phyloP scores from a whole-genome alignment of 2,797 vertebrate species.

The Gephyroberyx darwinii region DNA sequence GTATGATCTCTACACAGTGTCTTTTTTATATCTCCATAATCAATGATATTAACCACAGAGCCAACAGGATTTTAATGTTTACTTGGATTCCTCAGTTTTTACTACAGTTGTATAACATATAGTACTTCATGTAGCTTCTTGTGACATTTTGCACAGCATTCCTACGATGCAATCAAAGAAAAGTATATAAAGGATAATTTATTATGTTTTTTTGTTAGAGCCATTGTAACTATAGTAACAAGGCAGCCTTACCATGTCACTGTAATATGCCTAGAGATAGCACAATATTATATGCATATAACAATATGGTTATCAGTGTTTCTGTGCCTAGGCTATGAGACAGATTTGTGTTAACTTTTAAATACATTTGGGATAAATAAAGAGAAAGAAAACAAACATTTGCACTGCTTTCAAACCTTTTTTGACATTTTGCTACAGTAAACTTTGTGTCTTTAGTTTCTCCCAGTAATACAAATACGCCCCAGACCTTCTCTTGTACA shows the following conservation, averaged over 20 bases:
- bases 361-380: slow-evolving; percentile 6
- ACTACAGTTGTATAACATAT: slow-evolving; percentile 24
- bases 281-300: slow-evolving; percentile 27
- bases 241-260: slow-evolving; percentile 60
- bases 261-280: slow-evolving; percentile 42
- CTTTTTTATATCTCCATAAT: slow-evolving; percentile 27
- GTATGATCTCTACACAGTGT: slow-evolving; percentile 23
- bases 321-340: slow-evolving; percentile 22
- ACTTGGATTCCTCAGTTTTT: slow-evolving; percentile 36
- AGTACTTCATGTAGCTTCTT: slow-evolving; percentile 33
- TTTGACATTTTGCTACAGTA: not conserved
- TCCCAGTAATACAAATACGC: not conserved
- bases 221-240: slow-evolving; percentile 78
- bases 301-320: slow-evolving; percentile 27
- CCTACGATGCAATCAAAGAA: slow-evolving; percentile 50
- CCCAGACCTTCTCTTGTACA: not conserved
- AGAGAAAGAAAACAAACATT: slow-evolving; percentile 20
- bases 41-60: slow-evolving; percentile 33
- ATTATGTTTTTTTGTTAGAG: slow-evolving; percentile 63
- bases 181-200: slow-evolving; percentile 56
- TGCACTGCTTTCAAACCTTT: not conserved
- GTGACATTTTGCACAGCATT: slow-evolving; percentile 53
- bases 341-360: slow-evolving; percentile 12
- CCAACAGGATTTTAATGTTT: slow-evolving; percentile 37
- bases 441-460: not conserved